Evolutionary conservation across 64 coral and sea anemone species (phyloP).

Genomic region (Porites lutea): DNA sequence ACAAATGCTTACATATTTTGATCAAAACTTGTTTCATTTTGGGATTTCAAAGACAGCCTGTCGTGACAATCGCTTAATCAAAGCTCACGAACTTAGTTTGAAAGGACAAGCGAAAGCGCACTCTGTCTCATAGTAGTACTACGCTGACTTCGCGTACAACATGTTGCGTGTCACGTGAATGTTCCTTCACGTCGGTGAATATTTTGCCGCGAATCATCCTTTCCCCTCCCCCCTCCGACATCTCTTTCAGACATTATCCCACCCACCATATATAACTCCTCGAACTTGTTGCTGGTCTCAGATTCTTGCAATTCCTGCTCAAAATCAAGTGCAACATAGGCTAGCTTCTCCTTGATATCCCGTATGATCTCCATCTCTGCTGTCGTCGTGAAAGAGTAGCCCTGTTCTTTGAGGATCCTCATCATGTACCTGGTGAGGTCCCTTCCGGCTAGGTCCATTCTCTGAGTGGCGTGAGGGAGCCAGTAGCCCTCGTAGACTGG

Average conservation of each 20-base stretch:
- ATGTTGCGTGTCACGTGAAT: too few species aligned
- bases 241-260: not conserved
- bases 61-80: too few species aligned
- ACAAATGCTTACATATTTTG: too few species aligned
- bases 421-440: conserved; percentile 88
- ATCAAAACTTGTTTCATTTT: too few species aligned
- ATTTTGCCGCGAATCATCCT: not conserved
- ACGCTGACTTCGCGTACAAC: too few species aligned
- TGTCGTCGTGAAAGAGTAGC: conserved; percentile 85
- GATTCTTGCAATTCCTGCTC: conserved; percentile 75
- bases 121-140: too few species aligned
- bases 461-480: conserved; percentile 93
- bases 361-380: conserved; percentile 90
- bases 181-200: not conserved
- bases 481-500: conserved; percentile 97
- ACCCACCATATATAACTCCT: conserved; percentile 83
- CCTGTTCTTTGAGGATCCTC: conserved; percentile 84
- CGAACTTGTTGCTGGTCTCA: conserved; percentile 79
- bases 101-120: too few species aligned
- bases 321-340: conserved; percentile 91
- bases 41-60: too few species aligned
- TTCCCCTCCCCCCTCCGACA: not conserved
- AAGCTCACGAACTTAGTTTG: too few species aligned
- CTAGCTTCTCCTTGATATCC: conserved; percentile 93
- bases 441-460: conserved; percentile 84